Conservation (phyloP, 2,888 invertebrate genomes). For the Epicampocera succincta region DNA sequence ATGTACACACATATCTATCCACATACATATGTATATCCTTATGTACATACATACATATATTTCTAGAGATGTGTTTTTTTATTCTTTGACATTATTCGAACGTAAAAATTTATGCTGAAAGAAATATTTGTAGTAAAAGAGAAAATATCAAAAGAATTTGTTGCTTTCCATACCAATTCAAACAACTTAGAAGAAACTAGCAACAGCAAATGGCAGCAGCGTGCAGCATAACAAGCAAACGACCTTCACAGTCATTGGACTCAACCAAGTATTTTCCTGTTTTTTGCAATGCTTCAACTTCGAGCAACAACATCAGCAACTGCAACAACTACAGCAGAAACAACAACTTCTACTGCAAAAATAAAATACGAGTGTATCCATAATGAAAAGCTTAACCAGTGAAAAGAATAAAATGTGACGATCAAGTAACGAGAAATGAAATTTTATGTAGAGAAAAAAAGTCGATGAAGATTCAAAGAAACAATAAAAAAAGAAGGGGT, state of each 20-base stretch:
- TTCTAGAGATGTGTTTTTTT: neutral
- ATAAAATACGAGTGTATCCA: slow-evolving; percentile 29
- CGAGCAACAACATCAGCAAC: neutral
- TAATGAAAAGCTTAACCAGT: slow-evolving; percentile 32
- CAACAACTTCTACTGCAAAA: slow-evolving; percentile 21
- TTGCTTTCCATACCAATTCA: slow-evolving; percentile 46
- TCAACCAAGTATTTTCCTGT: slow-evolving; percentile 60
- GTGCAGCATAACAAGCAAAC: slow-evolving; percentile 76
- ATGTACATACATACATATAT: neutral
- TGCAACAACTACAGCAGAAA: neutral
- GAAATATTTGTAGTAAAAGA: slow-evolving; percentile 64
- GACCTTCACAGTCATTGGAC: slow-evolving; percentile 80
- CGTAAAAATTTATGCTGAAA: neutral
- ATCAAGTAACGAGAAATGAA: slow-evolving; percentile 16
- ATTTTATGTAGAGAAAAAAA: slow-evolving; percentile 47
- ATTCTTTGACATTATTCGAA: neutral
- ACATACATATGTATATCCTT: neutral
- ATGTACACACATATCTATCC: neutral
- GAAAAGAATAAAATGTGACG: slow-evolving; percentile 21
- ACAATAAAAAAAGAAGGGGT: slow-evolving; percentile 25
- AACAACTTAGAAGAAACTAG: slow-evolving; percentile 4
- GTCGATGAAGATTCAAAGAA: slow-evolving; percentile 42
- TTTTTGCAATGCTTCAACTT: neutral
- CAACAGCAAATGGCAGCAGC: slow-evolving; percentile 68
- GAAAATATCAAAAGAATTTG: slow-evolving; percentile 67